phyloP scores from a whole-genome alignment of 2,888 invertebrate genomes.

The Epirrhoe tristata region DNA sequence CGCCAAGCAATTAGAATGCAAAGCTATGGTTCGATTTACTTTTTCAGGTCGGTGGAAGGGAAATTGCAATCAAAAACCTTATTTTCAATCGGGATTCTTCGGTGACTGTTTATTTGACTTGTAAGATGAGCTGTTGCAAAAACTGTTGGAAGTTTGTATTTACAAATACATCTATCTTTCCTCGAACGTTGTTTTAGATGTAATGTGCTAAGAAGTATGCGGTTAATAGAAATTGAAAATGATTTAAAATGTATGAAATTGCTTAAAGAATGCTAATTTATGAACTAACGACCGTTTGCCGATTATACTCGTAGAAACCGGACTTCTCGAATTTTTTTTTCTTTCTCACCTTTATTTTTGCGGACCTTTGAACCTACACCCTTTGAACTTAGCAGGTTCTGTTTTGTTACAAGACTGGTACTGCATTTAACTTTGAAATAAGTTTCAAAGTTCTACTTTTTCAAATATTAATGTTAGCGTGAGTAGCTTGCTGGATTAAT shows the following conservation, averaged over 20 bases:
- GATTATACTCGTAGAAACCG: too few species aligned
- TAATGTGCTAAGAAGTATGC: too few species aligned
- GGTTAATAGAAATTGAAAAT: too few species aligned
- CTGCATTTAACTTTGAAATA: constrained; percentile 6
- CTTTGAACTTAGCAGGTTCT: not conserved
- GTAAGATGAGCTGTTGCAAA: constrained; percentile 6
- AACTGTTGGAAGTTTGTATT: constrained; percentile 1
- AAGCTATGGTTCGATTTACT: constrained; percentile 52
- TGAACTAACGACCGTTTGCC: too few species aligned
- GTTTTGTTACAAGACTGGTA: not conserved
- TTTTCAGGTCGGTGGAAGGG: constrained; percentile 48
- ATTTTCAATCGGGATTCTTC: constrained; percentile 44
- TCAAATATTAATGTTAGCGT: constrained; percentile 23
- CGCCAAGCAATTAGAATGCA: constrained; percentile 62
- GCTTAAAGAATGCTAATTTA: too few species aligned
- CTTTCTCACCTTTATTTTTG: too few species aligned
- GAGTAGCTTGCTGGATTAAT: constrained; percentile 16
- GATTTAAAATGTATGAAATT: too few species aligned
- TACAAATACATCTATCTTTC: not conserved
- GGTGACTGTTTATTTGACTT: constrained; percentile 32
- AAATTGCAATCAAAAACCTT: constrained; percentile 52
- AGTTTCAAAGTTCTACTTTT: constrained; percentile 8
- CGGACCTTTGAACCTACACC: not conserved
- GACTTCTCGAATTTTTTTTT: too few species aligned
- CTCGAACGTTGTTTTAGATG: too few species aligned